Evolutionary conservation across 2,888 invertebrate species (phyloP), one percentile per base, ranked within the genome.

Genomic region (Rhopalosiphum nymphaeae): DNA sequence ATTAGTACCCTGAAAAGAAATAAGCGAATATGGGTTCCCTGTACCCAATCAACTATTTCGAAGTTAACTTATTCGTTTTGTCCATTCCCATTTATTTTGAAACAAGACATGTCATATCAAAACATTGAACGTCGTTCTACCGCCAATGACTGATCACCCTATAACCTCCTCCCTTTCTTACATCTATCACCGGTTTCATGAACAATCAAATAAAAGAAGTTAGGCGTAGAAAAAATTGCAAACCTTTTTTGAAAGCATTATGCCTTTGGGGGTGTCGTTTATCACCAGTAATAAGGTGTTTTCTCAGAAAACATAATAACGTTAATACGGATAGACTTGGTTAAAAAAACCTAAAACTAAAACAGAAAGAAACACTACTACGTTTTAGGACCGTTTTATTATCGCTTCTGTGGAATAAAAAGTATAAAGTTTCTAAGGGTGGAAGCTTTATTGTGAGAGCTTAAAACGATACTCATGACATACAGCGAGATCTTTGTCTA

Each of bases 221-320:
- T 85, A 93, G 44, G 36, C 53, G 53, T 36, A 46, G 57, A 93
- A 93, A 93, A 93, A 90, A 93, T 93, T 84, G 13, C 85, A 61
- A 85, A 85, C 85, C 44, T 93, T 93, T 61, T 93, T 90, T 90
- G 26, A 90, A 85, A 89, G 85, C 61, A 78, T 86, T 89, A 89
- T 90, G 93, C 90, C 93, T 90, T 78, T 46, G 57, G 85, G 57
- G 93, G 89, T 61, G 93, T 94, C 90, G 86, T 94, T 94, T 94
- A 94, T 94, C 93, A 94, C 93, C 53, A 90, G 93, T 94, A 94
- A 94, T 93, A 94, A 94, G 93, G 90, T 90, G 90, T 93, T 61
- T 61, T 87, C 84, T 49, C 46, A 78, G 61, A 86, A 91, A 91
- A 90, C 49, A 53, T 94, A 90, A 90, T 93, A 93, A 85, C 85